Conservation (phyloP, 2,888 invertebrate genomes). For the Prosopocoilus inquinatus region DNA sequence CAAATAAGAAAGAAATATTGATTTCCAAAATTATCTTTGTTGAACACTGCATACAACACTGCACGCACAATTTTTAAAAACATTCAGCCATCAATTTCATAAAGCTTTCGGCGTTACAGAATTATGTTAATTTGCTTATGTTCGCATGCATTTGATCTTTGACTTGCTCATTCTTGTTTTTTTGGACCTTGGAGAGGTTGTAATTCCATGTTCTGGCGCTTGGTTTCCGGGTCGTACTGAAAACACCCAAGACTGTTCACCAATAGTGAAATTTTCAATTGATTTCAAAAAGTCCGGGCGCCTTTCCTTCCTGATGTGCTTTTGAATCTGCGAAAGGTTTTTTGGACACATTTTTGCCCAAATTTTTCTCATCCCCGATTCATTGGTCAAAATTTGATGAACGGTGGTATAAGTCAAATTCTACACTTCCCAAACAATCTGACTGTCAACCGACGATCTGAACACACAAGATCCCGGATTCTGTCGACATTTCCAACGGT, state of each 20-base stretch:
- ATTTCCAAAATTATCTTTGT: no score
- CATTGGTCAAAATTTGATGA: conserved; percentile 17
- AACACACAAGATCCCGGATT: conserved; percentile 24
- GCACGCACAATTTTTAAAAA: no score
- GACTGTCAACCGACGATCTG: conserved; percentile 12
- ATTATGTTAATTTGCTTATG: no score
- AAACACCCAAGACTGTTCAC: neutral
- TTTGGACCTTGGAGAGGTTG: neutral
- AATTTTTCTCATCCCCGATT: no score
- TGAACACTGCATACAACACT: no score
- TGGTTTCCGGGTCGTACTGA: neutral
- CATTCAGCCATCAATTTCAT: no score
- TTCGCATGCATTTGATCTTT: neutral
- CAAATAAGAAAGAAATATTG: no score
- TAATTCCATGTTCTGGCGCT: neutral
- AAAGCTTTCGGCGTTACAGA: no score
- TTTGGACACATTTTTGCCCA: no score
- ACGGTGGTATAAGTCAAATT: conserved; percentile 26
- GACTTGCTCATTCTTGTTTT: neutral
- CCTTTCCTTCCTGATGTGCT: neutral
- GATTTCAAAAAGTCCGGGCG: neutral
- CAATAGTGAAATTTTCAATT: neutral
- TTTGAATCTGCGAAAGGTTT: no score
- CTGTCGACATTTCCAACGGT: conserved; percentile 25
- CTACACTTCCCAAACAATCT: conserved; percentile 19